Conservation (phyloP, 1,140 invertebrate genomes). For the Trinorchestia longiramus region DNA sequence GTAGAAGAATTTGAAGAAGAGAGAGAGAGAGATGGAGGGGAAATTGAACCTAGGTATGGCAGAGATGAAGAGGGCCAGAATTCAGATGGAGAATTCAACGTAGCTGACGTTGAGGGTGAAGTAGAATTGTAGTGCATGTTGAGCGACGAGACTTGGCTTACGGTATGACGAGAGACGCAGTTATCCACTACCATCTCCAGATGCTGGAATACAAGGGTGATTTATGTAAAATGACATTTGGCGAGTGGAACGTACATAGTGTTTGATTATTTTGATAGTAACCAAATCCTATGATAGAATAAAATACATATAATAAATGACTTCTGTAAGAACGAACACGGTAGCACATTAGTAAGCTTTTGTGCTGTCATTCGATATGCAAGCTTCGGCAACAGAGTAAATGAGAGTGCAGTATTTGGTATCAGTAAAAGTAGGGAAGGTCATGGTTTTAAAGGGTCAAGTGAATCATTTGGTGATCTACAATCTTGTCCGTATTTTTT, state of each 20-base stretch:
- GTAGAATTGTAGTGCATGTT: not conserved
- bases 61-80: not conserved
- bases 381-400: not conserved
- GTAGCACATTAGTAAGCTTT: not conserved
- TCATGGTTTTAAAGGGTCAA: not conserved
- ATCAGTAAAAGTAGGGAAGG: not conserved
- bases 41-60: not conserved
- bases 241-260: too few species aligned
- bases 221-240: too few species aligned
- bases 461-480: too few species aligned
- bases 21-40: not conserved
- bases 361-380: not conserved
- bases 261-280: too few species aligned
- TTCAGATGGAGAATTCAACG: not conserved
- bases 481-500: too few species aligned
- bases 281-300: too few species aligned
- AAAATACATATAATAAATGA: too few species aligned
- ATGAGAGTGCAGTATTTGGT: not conserved
- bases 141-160: not conserved
- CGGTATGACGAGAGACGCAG: not conserved
- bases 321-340: too few species aligned
- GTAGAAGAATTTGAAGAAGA: not conserved
- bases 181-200: conserved; percentile 32
- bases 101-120: not conserved
- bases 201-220: not conserved